A percentile compares a stretch with the other conserved stretches of the same genome.
These are phyloP conservation scores for Orchesellides sinensis DNA, from an alignment of 2,888 invertebrate genomes.

Conservation along the genomic window DNA sequence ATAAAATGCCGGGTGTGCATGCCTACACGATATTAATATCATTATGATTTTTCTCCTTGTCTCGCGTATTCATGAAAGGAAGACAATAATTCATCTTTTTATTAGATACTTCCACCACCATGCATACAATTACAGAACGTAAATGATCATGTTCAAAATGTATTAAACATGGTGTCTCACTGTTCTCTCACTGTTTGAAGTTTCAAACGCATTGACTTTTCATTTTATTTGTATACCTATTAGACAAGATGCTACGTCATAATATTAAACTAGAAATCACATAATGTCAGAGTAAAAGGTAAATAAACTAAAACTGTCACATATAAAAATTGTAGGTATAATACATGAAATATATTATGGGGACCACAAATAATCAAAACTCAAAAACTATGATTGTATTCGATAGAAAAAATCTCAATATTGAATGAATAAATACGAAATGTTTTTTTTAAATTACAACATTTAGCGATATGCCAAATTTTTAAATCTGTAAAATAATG, in stretches of 20 bases:
- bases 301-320: no score
- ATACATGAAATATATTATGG: no score
- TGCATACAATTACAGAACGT: conserved; percentile 45
- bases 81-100: conserved; percentile 49
- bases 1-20: conserved; percentile 54
- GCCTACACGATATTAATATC: conserved; percentile 56
- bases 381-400: no score
- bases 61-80: conserved; percentile 21
- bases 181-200: conserved; percentile 9
- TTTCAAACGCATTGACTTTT: conserved; percentile 35
- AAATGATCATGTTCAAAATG: conserved; percentile 53
- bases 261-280: no score
- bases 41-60: conserved; percentile 29
- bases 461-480: no score
- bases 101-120: conserved; percentile 46
- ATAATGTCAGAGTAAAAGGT: no score
- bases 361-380: no score
- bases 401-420: no score
- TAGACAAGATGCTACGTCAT: conserved; percentile 26
- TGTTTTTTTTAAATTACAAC: no score
- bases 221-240: conserved; percentile 41
- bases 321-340: no score
- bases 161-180: conserved; percentile 42
- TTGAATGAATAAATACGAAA: no score
- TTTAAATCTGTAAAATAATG: no score